These are phyloP conservation scores for Oryzias dopingdopingensis DNA, from an alignment of 2,797 vertebrate species.

Conservation along the genomic window DNA sequence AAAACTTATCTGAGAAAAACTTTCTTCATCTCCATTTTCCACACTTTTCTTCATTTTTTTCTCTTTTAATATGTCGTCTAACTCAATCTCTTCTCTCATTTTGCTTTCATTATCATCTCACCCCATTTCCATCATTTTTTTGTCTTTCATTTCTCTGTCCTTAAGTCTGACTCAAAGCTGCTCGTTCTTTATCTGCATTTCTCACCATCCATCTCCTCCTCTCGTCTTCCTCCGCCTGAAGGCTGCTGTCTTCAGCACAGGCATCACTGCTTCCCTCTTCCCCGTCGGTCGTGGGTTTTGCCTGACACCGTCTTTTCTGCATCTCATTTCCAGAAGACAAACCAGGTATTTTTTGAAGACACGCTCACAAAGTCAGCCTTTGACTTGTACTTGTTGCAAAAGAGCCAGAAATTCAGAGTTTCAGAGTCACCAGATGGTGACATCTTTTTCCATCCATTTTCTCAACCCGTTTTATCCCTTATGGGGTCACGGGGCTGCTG, in stretches of 20 bases:
- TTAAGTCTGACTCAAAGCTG: conserved; percentile 36
- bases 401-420: too few relatives aligned
- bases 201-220: conserved; percentile 37
- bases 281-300: background rate
- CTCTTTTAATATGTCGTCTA: conserved; percentile 1
- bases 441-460: too few relatives aligned
- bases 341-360: background rate
- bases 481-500: too few relatives aligned
- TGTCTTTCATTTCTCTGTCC: conserved; percentile 32
- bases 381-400: too few relatives aligned
- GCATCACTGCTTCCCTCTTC: background rate
- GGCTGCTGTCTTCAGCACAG: conserved; percentile 7
- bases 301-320: too few relatives aligned
- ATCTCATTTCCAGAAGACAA: too few relatives aligned
- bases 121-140: conserved; percentile 30
- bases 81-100: conserved; percentile 12
- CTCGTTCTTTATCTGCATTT: conserved; percentile 25
- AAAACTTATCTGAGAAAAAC: background rate
- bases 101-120: conserved; percentile 36
- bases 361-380: background rate
- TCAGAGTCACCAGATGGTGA: too few relatives aligned
- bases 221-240: conserved; percentile 20
- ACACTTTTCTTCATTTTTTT: conserved; percentile 4
- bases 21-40: conserved; percentile 23
- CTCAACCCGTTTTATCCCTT: too few relatives aligned